Evolutionary conservation across 2,888 invertebrate species (phyloP).

Genomic region (Pheosia tremula): DNA sequence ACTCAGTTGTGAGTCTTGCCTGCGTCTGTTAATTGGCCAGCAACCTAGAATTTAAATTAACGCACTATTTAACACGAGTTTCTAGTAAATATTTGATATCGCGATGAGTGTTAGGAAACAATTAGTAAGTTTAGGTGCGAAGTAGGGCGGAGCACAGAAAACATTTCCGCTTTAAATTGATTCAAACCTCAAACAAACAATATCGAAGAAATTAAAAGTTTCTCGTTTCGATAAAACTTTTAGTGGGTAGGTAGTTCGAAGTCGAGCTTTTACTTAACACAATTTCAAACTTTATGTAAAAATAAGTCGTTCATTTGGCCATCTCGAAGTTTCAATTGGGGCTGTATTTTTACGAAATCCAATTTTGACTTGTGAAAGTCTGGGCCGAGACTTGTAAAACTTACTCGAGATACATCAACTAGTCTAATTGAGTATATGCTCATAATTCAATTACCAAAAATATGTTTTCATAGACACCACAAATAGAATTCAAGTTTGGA

Average conservation of each 20-base stretch:
- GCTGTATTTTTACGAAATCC: background rate
- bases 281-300: background rate
- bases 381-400: background rate
- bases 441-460: background rate
- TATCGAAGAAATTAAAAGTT: conserved; percentile 1
- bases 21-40: conserved; percentile 68
- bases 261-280: background rate
- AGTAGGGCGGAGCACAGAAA: background rate
- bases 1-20: conserved; percentile 60
- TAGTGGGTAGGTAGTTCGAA: background rate
- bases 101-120: conserved; percentile 50
- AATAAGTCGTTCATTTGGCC: background rate
- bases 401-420: background rate
- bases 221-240: background rate
- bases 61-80: conserved; percentile 52
- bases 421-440: background rate
- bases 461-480: background rate
- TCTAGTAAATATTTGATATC: conserved; percentile 40
- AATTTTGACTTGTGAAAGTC: background rate
- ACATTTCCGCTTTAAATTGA: conserved; percentile 2
- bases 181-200: background rate
- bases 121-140: conserved; percentile 32
- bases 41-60: conserved; percentile 73
- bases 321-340: background rate
- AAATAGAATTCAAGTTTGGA: no score